These are phyloP conservation scores for Mixornis gularis DNA, from an alignment of 2,113 vertebrate genomes.

Conservation along the genomic window DNA sequence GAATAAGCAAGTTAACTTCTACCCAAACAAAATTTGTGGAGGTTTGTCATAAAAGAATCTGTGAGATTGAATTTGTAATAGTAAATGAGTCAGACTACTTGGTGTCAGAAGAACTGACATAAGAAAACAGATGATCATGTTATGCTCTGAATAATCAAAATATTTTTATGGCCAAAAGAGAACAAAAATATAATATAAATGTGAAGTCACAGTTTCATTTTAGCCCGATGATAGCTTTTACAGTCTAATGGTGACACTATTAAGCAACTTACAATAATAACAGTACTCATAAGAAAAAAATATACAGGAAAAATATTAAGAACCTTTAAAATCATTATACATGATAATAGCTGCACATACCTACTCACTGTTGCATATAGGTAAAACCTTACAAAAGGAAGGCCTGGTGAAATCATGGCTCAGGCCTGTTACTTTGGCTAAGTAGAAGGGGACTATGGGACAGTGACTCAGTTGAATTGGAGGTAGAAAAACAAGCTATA, in stretches of 20 bases:
- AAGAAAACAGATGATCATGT: background rate
- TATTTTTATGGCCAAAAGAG: background rate
- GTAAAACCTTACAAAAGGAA: background rate
- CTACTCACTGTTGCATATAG: background rate
- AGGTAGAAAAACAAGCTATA: background rate
- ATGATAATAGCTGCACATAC: background rate
- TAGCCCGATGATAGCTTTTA: background rate
- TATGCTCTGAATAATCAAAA: background rate
- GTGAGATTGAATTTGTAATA: background rate
- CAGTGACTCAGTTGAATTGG: background rate
- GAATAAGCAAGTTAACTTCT: background rate
- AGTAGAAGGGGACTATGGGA: background rate
- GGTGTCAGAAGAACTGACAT: background rate
- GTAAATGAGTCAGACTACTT: background rate
- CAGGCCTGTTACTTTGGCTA: background rate
- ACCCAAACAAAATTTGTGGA: background rate
- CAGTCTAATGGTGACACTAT: background rate
- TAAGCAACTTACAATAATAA: background rate
- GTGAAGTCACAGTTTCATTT: background rate
- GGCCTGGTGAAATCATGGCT: background rate
- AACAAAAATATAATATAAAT: background rate
- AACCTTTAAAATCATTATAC: background rate
- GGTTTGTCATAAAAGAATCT: background rate
- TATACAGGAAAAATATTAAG: background rate
- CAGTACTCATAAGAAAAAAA: background rate